Evolutionary conservation across 2,797 vertebrate species (phyloP).

Genomic region (Rhyacichthys aspro): DNA sequence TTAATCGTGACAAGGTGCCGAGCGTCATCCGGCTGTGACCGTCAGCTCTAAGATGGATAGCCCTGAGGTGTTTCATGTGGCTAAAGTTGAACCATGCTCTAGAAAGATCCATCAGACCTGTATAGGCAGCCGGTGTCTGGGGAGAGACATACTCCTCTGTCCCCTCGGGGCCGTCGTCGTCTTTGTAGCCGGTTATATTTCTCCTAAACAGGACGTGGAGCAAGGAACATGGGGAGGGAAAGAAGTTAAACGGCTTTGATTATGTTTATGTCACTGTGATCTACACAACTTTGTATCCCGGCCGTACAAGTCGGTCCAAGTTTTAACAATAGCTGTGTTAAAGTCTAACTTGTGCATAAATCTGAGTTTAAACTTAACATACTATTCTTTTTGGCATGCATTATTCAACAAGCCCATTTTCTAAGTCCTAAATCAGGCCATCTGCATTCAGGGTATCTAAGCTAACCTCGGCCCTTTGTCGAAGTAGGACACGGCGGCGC

Average conservation of each 20-base stretch:
- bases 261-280: slow-evolving; percentile 18
- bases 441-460: slow-evolving; percentile 52
- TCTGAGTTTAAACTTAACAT: slow-evolving; percentile 34
- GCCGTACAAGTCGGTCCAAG: neutral
- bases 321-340: slow-evolving; percentile 14
- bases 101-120: slow-evolving; percentile 55
- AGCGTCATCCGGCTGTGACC: slow-evolving; percentile 51
- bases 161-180: neutral
- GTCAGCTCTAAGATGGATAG: slow-evolving; percentile 59
- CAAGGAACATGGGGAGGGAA: neutral
- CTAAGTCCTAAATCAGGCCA: slow-evolving; percentile 51
- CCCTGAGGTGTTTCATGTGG: slow-evolving; percentile 35
- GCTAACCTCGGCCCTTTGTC: slow-evolving; percentile 41
- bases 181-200: slow-evolving; percentile 4
- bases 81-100: slow-evolving; percentile 46
- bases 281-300: neutral
- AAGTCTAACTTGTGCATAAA: slow-evolving; percentile 22
- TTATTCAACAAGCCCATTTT: slow-evolving; percentile 60
- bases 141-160: slow-evolving; percentile 3
- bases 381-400: slow-evolving; percentile 35
- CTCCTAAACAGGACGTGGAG: slow-evolving; percentile 7
- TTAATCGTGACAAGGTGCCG: slow-evolving; percentile 54
- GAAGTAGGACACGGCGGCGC: slow-evolving; percentile 50
- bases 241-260: slow-evolving; percentile 15
- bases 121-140: slow-evolving; percentile 28